These are phyloP conservation scores for Rhagophthalmus giganteus DNA, from an alignment of 2,888 invertebrate genomes.

Conservation along the genomic window DNA sequence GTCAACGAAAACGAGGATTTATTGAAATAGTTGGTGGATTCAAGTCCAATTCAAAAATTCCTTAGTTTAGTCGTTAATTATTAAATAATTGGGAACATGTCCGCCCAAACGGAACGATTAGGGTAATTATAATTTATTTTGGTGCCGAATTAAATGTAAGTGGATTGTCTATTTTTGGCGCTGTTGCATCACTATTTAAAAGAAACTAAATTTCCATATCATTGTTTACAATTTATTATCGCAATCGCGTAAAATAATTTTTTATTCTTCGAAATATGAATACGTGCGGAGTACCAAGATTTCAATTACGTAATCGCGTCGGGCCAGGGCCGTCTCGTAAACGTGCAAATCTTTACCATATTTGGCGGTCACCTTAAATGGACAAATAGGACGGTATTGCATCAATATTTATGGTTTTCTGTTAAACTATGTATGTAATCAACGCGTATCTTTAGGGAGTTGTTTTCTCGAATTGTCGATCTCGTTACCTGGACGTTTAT, in stretches of 20 bases:
- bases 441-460: constrained; percentile 8
- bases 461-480: not conserved
- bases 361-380: constrained; percentile 18
- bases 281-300: constrained; percentile 7
- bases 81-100: no score
- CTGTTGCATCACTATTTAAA: no score
- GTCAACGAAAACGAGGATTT: no score
- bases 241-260: not conserved
- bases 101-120: no score
- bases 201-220: no score
- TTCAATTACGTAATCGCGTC: constrained; percentile 12
- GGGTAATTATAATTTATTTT: no score
- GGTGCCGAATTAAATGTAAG: no score
- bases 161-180: no score
- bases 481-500: not conserved
- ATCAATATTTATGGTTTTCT: constrained; percentile 26
- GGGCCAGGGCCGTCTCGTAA: constrained; percentile 19
- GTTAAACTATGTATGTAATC: constrained; percentile 11
- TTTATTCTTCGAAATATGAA: not conserved
- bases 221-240: no score
- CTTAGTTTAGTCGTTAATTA: no score
- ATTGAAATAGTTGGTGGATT: no score
- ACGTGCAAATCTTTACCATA: constrained; percentile 24
- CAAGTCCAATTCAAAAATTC: no score
- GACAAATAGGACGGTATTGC: constrained; percentile 27